Conservation (phyloP, 1,140 invertebrate species). For the Nilaparvata lugens region DNA sequence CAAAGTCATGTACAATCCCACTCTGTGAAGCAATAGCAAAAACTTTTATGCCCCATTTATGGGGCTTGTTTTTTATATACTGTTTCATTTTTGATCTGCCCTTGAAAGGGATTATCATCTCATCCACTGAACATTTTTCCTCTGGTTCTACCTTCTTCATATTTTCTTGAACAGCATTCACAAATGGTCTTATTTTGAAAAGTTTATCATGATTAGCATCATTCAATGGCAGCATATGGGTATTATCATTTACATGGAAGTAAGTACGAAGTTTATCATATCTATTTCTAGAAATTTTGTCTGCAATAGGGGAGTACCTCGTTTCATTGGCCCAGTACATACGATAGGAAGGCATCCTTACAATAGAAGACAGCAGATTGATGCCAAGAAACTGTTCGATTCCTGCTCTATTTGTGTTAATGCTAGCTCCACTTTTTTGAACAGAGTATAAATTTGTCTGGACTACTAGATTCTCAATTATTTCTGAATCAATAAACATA, state of each 20-base stretch:
- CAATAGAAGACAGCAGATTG: constrained; percentile 20
- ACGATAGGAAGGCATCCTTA: constrained; percentile 16
- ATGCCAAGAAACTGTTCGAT: constrained; percentile 24
- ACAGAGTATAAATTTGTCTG: constrained; percentile 1
- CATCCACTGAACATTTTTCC: constrained; percentile 16
- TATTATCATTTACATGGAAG: background rate
- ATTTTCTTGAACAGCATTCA: constrained; percentile 15
- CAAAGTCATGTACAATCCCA: constrained; percentile 19
- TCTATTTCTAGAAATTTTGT: background rate
- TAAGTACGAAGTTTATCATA: background rate
- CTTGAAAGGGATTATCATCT: constrained; percentile 26
- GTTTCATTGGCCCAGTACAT: constrained; percentile 25
- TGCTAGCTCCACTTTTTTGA: background rate
- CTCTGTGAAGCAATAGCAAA: constrained; percentile 7
- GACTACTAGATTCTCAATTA: background rate
- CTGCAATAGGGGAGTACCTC: background rate
- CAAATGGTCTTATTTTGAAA: constrained; percentile 14
- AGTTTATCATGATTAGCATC: constrained; percentile 4
- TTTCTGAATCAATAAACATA: constrained; percentile 1
- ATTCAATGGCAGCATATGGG: background rate
- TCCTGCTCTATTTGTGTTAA: background rate
- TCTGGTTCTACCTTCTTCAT: constrained; percentile 4
- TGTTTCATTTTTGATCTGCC: constrained; percentile 21
- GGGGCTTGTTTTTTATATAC: constrained; percentile 32
- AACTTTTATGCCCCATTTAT: constrained; percentile 29